Conservation (phyloP, 2,113 vertebrate genomes). For the Perognathus longimembris region DNA sequence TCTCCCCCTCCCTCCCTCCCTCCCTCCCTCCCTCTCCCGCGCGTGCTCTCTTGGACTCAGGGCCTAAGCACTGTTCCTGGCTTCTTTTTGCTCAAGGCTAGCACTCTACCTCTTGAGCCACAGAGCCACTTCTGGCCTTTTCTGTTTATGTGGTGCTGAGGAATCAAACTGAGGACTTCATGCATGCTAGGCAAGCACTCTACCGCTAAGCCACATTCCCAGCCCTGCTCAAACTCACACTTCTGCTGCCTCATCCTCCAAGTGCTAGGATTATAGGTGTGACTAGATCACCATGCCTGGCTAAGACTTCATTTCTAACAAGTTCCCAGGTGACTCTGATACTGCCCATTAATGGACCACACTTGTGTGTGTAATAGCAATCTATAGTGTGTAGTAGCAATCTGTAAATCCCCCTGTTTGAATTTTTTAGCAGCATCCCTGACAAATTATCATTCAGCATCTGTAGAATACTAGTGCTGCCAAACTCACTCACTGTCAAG, state of each 20-base stretch:
- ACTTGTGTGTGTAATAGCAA: not conserved
- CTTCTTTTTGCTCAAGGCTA: too few relatives aligned
- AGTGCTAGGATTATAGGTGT: not conserved
- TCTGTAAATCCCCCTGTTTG: not conserved
- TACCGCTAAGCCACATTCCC: too few relatives aligned
- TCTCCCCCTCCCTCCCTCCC: too few relatives aligned
- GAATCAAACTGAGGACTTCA: too few relatives aligned
- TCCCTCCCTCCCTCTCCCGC: too few relatives aligned
- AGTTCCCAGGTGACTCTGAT: not conserved
- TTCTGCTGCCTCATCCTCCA: not conserved
- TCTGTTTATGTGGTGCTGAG: too few relatives aligned
- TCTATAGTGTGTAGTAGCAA: not conserved
- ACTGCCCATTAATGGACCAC: rapidly evolving
- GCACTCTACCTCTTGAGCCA: too few relatives aligned
- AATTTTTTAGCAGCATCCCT: not conserved
- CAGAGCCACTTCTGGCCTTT: too few relatives aligned
- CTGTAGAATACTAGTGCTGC: not conserved
- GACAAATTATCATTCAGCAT: not conserved
- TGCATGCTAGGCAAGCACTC: too few relatives aligned
- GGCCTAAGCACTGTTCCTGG: too few relatives aligned
- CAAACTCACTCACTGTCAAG: not conserved
- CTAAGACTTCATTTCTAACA: not conserved
- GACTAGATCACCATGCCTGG: not conserved
- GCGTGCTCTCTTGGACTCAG: too few relatives aligned
- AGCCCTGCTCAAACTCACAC: too few relatives aligned